These are phyloP conservation scores for Eufriesea mexicana DNA, from an alignment of 1,140 invertebrate species.

Conservation along the genomic window DNA sequence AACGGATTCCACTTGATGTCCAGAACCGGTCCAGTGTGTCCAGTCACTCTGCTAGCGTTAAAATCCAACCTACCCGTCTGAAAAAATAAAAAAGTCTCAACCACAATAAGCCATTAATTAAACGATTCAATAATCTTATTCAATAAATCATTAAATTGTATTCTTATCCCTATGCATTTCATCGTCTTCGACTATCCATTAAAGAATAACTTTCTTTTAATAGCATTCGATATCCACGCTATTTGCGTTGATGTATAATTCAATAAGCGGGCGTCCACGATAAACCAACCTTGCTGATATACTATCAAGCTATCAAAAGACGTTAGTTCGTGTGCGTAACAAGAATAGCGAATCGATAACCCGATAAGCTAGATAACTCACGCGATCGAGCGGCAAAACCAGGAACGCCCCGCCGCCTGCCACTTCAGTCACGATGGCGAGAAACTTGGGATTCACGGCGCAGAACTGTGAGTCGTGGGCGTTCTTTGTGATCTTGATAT, in stretches of 20 bases:
- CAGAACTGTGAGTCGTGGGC: slow-evolving; percentile 96
- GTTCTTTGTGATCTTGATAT: slow-evolving; percentile 95
- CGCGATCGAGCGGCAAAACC: slow-evolving; percentile 94
- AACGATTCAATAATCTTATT: background rate
- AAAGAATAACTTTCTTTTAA: background rate
- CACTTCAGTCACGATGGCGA: slow-evolving; percentile 96
- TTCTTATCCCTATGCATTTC: background rate
- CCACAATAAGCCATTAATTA: background rate
- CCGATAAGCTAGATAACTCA: slow-evolving; percentile 82
- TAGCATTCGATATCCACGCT: background rate
- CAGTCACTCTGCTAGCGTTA: slow-evolving; percentile 90
- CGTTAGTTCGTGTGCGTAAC: too few relatives aligned
- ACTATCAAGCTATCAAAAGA: background rate
- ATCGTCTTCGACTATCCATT: background rate
- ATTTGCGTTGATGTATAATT: slow-evolving; percentile 10
- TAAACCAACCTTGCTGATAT: background rate
- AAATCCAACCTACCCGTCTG: slow-evolving; percentile 90
- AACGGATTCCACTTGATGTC: slow-evolving; percentile 96
- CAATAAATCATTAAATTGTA: background rate
- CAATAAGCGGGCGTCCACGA: background rate
- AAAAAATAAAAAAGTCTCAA: slow-evolving; percentile 3
- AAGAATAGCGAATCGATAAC: slow-evolving; percentile 23
- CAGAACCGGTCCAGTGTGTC: slow-evolving; percentile 91
- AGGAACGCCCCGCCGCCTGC: slow-evolving; percentile 96
- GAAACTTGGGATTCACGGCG: slow-evolving; percentile 96